Conservation (phyloP, 1,140 invertebrate species). For the Neodiprion pinetum region DNA sequence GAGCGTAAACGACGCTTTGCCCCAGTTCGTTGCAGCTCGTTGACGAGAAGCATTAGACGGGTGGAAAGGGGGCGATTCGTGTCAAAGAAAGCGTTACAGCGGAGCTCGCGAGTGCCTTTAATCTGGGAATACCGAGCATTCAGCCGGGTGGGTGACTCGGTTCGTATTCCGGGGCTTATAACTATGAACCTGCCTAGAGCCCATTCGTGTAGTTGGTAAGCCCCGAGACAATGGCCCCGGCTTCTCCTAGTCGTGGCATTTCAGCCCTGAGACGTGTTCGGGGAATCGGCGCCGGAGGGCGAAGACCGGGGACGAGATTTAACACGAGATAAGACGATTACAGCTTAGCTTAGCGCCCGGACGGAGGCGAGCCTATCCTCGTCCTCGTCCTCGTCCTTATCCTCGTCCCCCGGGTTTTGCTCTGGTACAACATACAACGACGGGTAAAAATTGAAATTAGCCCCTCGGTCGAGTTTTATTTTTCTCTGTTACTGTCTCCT, state of each 20-base stretch:
- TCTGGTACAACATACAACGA: too few relatives aligned
- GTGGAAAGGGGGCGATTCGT: neutral
- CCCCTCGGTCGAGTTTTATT: too few relatives aligned
- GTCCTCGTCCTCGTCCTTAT: slow-evolving; percentile 18
- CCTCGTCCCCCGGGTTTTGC: too few relatives aligned
- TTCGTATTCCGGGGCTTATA: slow-evolving; percentile 35
- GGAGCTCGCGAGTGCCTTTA: slow-evolving; percentile 28
- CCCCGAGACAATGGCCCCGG: slow-evolving; percentile 45
- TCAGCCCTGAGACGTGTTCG: neutral
- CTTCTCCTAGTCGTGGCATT: slow-evolving; percentile 25
- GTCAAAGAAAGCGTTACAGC: slow-evolving; percentile 26
- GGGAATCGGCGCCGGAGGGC: neutral
- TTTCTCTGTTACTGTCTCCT: too few relatives aligned
- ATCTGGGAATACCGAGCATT: slow-evolving; percentile 39
- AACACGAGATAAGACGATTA: slow-evolving; percentile 59
- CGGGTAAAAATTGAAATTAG: too few relatives aligned
- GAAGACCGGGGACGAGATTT: slow-evolving; percentile 43
- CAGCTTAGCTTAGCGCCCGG: slow-evolving; percentile 47
- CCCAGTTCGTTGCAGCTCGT: too few relatives aligned
- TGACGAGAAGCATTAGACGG: neutral
- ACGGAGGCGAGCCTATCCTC: too few relatives aligned
- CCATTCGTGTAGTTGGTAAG: slow-evolving; percentile 36
- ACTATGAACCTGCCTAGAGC: slow-evolving; percentile 9
- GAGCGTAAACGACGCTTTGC: too few relatives aligned
- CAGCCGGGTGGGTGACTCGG: slow-evolving; percentile 21